phyloP scores from a whole-genome alignment of 2,113 vertebrate species.

The Oceanodroma tethys region DNA sequence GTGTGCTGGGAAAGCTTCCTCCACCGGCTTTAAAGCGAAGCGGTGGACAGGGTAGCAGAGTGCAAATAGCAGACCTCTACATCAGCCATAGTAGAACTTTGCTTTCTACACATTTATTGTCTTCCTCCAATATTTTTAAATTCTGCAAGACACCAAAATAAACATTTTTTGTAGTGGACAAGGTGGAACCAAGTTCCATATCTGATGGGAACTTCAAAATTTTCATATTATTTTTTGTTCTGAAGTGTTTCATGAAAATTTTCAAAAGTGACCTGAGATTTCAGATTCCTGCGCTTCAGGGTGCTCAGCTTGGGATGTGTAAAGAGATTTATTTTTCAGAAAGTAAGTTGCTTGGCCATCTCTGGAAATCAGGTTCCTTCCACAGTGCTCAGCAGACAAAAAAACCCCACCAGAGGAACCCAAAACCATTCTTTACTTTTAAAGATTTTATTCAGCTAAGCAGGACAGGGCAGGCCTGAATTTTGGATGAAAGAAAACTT shows the following conservation, averaged over 20 bases:
- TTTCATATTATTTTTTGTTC: not conserved
- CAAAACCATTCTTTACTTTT: conserved; percentile 8
- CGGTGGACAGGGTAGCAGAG: not conserved
- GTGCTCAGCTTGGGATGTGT: not conserved
- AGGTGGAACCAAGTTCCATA: not conserved
- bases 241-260: not conserved
- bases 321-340: not conserved
- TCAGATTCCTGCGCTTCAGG: not conserved
- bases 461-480: conserved; percentile 31
- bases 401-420: not conserved
- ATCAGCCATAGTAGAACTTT: not conserved
- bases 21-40: not conserved
- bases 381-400: not conserved
- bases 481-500: conserved; percentile 63
- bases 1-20: not conserved
- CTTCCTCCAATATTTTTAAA: not conserved
- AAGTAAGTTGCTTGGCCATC: not conserved
- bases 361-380: not conserved
- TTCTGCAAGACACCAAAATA: not conserved
- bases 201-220: not conserved
- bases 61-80: not conserved
- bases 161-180: not conserved
- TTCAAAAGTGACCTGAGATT: not conserved
- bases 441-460: conserved; percentile 41
- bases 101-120: not conserved